Conservation (phyloP, 1,140 invertebrate genomes). For the Eurosta solidaginis region DNA sequence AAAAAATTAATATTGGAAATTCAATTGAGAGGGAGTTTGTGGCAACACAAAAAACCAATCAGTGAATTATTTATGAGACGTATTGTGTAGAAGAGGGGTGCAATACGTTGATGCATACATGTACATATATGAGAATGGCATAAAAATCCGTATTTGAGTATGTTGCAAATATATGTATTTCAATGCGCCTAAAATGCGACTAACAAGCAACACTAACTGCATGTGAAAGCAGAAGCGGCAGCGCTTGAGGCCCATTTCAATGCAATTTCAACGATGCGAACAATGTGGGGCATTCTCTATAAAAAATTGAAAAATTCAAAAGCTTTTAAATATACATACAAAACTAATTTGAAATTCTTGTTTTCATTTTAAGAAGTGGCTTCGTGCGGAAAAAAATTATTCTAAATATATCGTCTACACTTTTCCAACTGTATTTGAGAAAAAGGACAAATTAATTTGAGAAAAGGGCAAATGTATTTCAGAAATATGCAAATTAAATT, state of each 20-base stretch:
- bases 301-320: no score
- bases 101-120: no score
- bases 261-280: slow-evolving; percentile 9
- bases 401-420: no score
- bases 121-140: neutral
- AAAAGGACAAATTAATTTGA: no score
- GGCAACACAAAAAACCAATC: neutral
- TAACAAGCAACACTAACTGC: neutral
- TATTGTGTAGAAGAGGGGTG: neutral
- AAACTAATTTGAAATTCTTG: no score
- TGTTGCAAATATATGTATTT: neutral
- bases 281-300: no score
- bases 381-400: no score
- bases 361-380: no score
- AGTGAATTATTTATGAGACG: neutral
- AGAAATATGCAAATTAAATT: no score
- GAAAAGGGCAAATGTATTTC: no score
- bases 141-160: neutral
- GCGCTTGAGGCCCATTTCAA: neutral
- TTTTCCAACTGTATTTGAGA: no score
- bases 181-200: neutral
- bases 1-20: neutral
- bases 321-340: no score
- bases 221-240: neutral
- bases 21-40: neutral